A percentile compares a stretch with the other conserved stretches of the same genome.
Conservation (phyloP, 2,888 invertebrate species). For the Leptopterna dolabrata region DNA sequence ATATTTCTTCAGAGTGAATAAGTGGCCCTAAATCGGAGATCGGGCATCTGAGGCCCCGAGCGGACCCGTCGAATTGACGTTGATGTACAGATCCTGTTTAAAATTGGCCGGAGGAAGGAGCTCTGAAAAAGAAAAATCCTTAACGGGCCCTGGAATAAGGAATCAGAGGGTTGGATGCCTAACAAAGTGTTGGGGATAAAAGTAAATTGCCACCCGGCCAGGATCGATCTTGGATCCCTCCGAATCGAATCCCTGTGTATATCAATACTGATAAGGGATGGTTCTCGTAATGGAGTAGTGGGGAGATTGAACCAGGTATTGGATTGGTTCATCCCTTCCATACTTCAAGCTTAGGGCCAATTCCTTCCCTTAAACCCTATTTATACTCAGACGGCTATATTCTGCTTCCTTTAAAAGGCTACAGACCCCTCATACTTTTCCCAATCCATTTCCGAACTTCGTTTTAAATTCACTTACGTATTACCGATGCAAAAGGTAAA, state of each 20-base stretch:
- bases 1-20: conserved; percentile 41
- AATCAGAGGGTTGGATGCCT: conserved; percentile 20
- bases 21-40: conserved; percentile 30
- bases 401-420: conserved; percentile 26
- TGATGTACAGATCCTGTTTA: conserved; percentile 49
- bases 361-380: conserved; percentile 53
- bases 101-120: conserved; percentile 18
- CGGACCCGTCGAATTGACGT: conserved; percentile 29
- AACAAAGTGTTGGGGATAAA: conserved; percentile 53
- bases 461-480: conserved; percentile 34
- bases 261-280: conserved; percentile 54
- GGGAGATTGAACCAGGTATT: conserved; percentile 49
- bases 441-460: conserved; percentile 30
- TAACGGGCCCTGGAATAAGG: background rate
- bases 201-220: conserved; percentile 43
- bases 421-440: background rate
- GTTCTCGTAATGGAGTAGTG: conserved; percentile 49
- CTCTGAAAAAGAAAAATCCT: background rate
- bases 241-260: conserved; percentile 45
- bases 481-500: conserved; percentile 5
- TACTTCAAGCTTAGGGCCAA: conserved; percentile 54
- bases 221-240: conserved; percentile 22
- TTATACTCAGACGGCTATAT: conserved; percentile 41
- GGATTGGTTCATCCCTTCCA: conserved; percentile 52
- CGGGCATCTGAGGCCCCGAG: background rate